Base-by-base conservation (phyloP, 1,140 invertebrate species). In the Orius insidiosus region DNA sequence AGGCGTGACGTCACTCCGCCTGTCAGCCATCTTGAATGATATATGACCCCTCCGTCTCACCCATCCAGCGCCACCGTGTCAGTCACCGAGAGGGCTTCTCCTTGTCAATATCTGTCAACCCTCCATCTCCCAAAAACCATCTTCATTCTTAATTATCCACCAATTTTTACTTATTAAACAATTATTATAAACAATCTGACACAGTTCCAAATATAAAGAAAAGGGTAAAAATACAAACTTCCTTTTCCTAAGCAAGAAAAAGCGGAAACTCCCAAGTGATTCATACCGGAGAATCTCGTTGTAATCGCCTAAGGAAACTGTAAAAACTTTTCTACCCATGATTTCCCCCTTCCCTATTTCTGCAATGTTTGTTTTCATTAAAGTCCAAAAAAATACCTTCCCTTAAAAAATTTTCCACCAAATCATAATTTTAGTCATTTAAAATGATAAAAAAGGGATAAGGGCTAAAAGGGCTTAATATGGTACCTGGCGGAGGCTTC, bases 1-100 rank as follows among this genome's bases (percentile, higher is more conserved):
- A 15, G 35, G 35, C n/a, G 35, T 15, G 35, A 36, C 18, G 47
- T 49, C 39, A 49, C 47, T 39, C 39, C 31, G 19, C 31, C 39
- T 44, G 47, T 49, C 47, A 49, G 47, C 47, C 47, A 49, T 49
- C 47, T 49, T 49, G 47, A 49, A 49, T 49, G 47, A 49, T 49
- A 49, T 49, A 49, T 49, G 47, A 40, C 43, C 19, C 32, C 32
- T n/a, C 43, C 32, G 32, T n/a, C 43, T 11, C 31, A n/a, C 37
- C 30, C 47, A 32, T n/a, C 30, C 35, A 30, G 35, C 19, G 11
- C 30, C 35, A 47, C 34, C 30, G 15, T 11, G 15, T 24, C 24
- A 24, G 24, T 24, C 24, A 24, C 24, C 24, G 16, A 43, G 24
- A 30, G 41, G 41, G 41, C 18, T 31, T 30, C 18, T 24, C 24